Percentiles rank a stretch among this genome's conserved stretches.
phyloP scores from a whole-genome alignment of 2,888 invertebrate genomes.

The Polydrusus cervinus region DNA sequence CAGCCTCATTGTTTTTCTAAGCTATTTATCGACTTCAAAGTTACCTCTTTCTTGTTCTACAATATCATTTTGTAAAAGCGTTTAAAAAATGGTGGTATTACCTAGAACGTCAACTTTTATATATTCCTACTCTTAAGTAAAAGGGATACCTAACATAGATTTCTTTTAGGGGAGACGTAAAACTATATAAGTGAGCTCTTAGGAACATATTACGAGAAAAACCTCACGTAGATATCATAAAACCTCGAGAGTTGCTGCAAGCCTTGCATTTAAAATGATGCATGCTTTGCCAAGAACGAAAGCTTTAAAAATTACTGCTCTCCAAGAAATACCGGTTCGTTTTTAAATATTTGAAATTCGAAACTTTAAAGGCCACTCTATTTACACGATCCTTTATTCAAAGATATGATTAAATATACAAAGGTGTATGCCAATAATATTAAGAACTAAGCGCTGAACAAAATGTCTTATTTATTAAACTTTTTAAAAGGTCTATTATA shows the following conservation, averaged over 20 bases:
- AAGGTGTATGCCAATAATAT: no score
- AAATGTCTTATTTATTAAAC: no score
- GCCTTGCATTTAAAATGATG: conserved; percentile 28
- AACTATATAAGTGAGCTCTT: conserved; percentile 21
- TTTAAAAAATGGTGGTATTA: conserved; percentile 12
- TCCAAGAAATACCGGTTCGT: not conserved
- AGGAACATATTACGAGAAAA: conserved; percentile 11
- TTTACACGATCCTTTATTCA: no score
- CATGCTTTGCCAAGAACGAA: conserved; percentile 20
- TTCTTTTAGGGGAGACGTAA: conserved; percentile 19
- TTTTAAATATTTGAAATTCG: not conserved
- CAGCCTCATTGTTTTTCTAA: no score
- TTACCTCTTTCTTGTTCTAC: no score
- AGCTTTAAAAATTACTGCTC: conserved; percentile 24
- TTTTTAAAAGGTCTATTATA: no score
- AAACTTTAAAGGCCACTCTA: no score
- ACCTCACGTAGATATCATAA: conserved; percentile 21
- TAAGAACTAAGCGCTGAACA: no score
- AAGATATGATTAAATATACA: no score
- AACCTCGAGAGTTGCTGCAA: conserved; percentile 23
- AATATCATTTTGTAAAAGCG: not conserved
- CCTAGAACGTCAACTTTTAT: conserved; percentile 12
- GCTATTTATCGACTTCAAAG: no score
- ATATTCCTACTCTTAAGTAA: not conserved
- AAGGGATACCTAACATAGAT: conserved; percentile 18